A percentile compares a stretch with the other conserved stretches of the same genome.
Evolutionary conservation across 1,140 invertebrate species (phyloP).

Genomic region (Sitophilus oryzae): DNA sequence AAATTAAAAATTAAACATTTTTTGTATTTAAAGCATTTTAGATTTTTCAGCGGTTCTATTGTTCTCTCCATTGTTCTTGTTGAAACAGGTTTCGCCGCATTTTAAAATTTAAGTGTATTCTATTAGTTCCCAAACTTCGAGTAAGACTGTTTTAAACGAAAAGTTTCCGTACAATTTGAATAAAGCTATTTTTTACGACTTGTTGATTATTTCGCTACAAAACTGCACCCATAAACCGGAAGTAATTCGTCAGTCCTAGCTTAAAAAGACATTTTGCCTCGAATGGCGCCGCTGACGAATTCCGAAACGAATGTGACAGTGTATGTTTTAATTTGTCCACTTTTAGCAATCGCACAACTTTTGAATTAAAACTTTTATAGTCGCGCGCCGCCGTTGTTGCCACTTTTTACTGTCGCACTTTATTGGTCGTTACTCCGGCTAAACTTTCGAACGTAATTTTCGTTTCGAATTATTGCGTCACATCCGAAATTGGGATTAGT

Average conservation of each 20-base stretch:
- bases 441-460: background rate
- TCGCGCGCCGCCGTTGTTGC: background rate
- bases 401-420: constrained; percentile 11
- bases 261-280: background rate
- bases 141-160: too few species aligned
- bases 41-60: too few species aligned
- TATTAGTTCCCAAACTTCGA: too few species aligned
- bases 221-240: background rate
- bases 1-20: too few species aligned
- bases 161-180: too few species aligned
- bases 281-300: too few species aligned
- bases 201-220: background rate
- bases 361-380: constrained; percentile 20
- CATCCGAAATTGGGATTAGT: too few species aligned
- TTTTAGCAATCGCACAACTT: constrained; percentile 8
- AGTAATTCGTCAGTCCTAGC: background rate
- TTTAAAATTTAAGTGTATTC: too few species aligned
- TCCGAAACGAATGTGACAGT: background rate
- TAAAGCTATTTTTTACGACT: too few species aligned
- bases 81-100: too few species aligned
- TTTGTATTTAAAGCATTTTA: too few species aligned
- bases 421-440: constrained; percentile 9
- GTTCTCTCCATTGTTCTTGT: too few species aligned
- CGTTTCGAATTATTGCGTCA: background rate
- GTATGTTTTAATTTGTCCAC: constrained; percentile 22